Evolutionary conservation across 2,113 vertebrate genomes (phyloP).

Genomic region (Gopherus evgoodei): DNA sequence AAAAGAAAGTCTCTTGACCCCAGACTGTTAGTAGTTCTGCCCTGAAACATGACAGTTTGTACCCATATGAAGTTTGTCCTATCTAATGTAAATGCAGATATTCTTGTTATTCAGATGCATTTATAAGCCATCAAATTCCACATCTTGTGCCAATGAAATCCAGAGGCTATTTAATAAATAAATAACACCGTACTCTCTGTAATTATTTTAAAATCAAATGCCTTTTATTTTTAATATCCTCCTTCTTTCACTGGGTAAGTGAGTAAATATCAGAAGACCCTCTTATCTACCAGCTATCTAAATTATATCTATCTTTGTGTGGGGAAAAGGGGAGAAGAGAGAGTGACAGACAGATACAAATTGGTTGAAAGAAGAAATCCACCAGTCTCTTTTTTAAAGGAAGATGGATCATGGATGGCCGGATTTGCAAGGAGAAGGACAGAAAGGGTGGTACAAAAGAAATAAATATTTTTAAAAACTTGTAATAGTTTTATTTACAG

Average conservation of each 20-base stretch:
- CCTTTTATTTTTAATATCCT: constrained; percentile 3
- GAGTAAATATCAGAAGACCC: not conserved
- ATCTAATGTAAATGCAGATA: not conserved
- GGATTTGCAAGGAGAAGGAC: not conserved
- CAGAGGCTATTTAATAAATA: not conserved
- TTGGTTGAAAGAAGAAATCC: not conserved
- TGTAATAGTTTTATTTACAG: not conserved
- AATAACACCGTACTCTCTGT: not conserved
- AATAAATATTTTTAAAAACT: not conserved
- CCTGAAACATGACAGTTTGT: not conserved
- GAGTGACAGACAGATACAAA: no score
- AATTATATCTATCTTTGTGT: not conserved
- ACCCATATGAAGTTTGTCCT: not conserved
- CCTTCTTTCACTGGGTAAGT: not conserved
- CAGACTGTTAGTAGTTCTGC: not conserved
- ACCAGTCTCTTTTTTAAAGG: not conserved
- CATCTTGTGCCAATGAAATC: not conserved
- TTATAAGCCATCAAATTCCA: not conserved
- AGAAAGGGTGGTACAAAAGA: not conserved
- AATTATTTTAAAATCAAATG: not conserved
- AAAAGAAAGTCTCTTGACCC: not conserved
- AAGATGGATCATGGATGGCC: not conserved
- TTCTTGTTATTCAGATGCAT: not conserved
- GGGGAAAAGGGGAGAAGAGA: not conserved
- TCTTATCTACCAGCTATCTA: not conserved